These are phyloP conservation scores for Nothura maculosa DNA, from an alignment of 2,797 vertebrate species.

Conservation along the genomic window DNA sequence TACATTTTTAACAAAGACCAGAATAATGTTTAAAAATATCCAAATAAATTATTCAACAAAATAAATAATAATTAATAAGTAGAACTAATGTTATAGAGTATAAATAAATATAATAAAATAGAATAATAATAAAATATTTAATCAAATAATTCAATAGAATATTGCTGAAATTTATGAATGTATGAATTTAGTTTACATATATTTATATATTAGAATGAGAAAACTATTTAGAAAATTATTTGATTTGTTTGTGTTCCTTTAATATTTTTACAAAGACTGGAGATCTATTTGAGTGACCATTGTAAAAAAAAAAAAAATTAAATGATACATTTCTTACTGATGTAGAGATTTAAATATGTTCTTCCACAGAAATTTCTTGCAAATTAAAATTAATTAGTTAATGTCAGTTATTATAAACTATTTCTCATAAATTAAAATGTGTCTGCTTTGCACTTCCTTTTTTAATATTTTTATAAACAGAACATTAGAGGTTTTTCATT, in stretches of 20 bases:
- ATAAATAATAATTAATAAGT: too few species aligned
- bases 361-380: constrained; percentile 56
- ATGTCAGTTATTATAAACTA: constrained; percentile 56
- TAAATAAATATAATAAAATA: not conserved
- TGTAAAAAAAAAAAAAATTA: constrained; percentile 41
- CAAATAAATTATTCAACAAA: not conserved
- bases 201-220: not conserved
- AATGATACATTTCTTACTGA: constrained; percentile 38
- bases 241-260: not conserved
- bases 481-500: constrained; percentile 74
- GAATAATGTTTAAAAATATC: not conserved
- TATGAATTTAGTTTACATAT: not conserved
- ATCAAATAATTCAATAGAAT: not conserved
- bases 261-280: not conserved
- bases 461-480: constrained; percentile 76
- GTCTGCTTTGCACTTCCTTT: constrained; percentile 50
- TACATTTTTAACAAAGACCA: constrained; percentile 32
- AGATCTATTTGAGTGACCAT: not conserved
- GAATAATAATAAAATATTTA: too few species aligned
- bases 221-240: not conserved
- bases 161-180: constrained; percentile 8
- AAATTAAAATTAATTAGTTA: constrained; percentile 74
- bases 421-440: constrained; percentile 69
- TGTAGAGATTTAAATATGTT: constrained; percentile 32
- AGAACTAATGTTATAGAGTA: too few species aligned